Evolutionary conservation across 2,888 invertebrate genomes (phyloP).

Genomic region (Abscondita cerata): DNA sequence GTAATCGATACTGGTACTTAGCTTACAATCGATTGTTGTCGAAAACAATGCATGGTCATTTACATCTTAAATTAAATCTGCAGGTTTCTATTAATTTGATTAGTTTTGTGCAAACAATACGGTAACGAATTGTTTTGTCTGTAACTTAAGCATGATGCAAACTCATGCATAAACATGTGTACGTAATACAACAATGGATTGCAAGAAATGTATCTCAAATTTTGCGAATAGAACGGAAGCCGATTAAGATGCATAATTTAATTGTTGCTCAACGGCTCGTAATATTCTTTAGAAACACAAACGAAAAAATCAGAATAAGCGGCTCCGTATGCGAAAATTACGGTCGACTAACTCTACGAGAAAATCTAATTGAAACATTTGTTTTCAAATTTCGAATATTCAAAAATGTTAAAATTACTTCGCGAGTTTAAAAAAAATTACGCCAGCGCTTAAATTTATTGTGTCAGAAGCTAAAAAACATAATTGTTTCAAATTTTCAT

Average conservation of each 20-base stretch:
- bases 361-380: constrained; percentile 42
- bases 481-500: too few species aligned
- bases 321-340: constrained; percentile 20
- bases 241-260: constrained; percentile 6
- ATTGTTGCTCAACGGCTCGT: constrained; percentile 9
- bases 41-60: constrained; percentile 13
- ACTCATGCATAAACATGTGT: constrained; percentile 23
- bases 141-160: constrained; percentile 20
- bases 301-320: constrained; percentile 19
- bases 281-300: constrained; percentile 14
- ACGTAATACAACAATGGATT: constrained; percentile 8
- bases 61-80: constrained; percentile 29
- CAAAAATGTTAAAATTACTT: too few species aligned
- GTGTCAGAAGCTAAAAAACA: too few species aligned
- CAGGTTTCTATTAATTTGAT: constrained; percentile 27
- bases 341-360: constrained; percentile 40
- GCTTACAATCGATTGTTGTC: too few species aligned
- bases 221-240: not conserved
- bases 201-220: not conserved
- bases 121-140: constrained; percentile 16
- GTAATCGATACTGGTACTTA: too few species aligned
- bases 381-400: constrained; percentile 27
- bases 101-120: constrained; percentile 17
- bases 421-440: too few species aligned
- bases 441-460: too few species aligned